Conservation (phyloP, 2,113 vertebrate species). For the Proteles cristata region DNA sequence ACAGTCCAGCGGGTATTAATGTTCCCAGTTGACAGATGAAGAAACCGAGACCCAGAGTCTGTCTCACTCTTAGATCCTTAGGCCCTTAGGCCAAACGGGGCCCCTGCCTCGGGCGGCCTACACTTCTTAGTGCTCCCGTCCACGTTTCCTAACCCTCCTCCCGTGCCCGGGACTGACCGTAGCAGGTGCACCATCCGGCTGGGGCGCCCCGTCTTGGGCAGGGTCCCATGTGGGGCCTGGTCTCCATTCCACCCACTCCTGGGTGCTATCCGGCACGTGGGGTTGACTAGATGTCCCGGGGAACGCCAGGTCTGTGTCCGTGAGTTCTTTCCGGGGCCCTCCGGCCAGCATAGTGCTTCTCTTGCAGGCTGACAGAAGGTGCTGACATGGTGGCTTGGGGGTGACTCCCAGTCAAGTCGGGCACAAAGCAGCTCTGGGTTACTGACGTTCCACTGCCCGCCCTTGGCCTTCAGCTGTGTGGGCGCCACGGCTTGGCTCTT, state of each 20-base stretch:
- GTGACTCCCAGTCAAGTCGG: neutral
- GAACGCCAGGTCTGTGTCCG: neutral
- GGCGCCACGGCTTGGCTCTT: too few relatives aligned
- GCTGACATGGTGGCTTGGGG: too few relatives aligned
- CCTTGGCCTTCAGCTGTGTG: neutral
- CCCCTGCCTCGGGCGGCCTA: neutral
- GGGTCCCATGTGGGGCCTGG: neutral
- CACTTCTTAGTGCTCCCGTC: neutral
- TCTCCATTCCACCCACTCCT: neutral
- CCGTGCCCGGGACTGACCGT: neutral
- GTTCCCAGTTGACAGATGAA: neutral
- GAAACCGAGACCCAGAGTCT: neutral
- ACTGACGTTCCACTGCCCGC: too few relatives aligned
- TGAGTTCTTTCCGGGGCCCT: too few relatives aligned
- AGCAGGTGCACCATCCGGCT: neutral
- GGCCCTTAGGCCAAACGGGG: too few relatives aligned
- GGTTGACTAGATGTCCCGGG: neutral
- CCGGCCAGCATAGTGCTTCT: neutral
- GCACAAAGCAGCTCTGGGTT: neutral
- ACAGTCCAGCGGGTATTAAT: fast-evolving
- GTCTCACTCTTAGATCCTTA: neutral
- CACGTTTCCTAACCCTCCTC: neutral
- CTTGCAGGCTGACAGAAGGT: neutral
- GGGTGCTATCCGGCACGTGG: neutral
- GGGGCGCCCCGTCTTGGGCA: neutral